phyloP scores from a whole-genome alignment of 2,113 vertebrate genomes.

The Megaceryle maxima region DNA sequence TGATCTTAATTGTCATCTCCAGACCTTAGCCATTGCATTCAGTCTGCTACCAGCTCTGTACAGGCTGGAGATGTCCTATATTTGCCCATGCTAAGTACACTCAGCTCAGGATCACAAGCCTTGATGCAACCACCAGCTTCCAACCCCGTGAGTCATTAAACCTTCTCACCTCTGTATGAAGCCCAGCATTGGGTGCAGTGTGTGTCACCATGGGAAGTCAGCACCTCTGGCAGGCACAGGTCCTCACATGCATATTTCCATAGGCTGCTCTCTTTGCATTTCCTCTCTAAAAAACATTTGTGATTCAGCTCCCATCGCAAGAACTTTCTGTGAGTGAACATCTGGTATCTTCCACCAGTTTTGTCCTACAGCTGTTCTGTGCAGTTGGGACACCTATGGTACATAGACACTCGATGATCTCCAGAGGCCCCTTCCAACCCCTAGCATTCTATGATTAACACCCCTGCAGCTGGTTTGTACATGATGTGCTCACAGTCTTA shows the following conservation, averaged over 20 bases:
- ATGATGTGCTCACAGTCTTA: rapidly evolving
- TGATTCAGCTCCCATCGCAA: neutral
- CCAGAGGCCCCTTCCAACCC: no score
- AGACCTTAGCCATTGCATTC: neutral
- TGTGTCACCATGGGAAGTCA: neutral
- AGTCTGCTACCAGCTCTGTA: neutral
- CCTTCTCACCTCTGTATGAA: neutral
- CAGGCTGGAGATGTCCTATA: neutral
- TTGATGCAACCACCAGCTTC: neutral
- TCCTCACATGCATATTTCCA: neutral
- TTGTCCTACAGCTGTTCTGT: neutral
- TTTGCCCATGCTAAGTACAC: neutral
- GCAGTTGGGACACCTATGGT: neutral
- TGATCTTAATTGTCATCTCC: neutral
- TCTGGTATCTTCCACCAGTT: neutral
- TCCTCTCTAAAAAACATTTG: neutral
- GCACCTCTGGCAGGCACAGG: neutral
- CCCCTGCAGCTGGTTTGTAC: neutral
- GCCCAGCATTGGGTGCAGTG: neutral
- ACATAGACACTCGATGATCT: no score
- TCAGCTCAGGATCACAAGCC: neutral
- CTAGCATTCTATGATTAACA: neutral
- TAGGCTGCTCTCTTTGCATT: neutral
- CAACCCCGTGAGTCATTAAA: neutral
- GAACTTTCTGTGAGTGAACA: neutral